Conservation (phyloP, 2,797 vertebrate genomes). For the Rhyacichthys aspro region DNA sequence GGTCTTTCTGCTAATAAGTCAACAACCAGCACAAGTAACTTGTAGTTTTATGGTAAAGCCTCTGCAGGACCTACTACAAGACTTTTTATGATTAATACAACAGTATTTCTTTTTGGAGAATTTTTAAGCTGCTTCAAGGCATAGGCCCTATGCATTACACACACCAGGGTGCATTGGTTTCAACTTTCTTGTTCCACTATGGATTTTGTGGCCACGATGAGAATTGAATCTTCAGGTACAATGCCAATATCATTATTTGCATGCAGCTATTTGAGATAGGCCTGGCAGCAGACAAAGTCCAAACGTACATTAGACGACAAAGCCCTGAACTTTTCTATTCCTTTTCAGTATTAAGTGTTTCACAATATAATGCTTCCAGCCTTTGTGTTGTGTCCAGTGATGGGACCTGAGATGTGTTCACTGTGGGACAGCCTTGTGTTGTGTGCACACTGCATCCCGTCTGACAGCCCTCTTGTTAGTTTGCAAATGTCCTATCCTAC, state of each 20-base stretch:
- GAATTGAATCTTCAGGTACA: background rate
- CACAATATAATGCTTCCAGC: background rate
- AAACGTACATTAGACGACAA: constrained; percentile 44
- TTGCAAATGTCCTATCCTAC: constrained; percentile 59
- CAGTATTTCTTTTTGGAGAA: too few species aligned
- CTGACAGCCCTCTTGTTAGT: constrained; percentile 53
- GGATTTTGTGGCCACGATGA: background rate
- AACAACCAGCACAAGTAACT: background rate
- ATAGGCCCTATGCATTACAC: too few species aligned
- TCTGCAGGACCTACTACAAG: background rate
- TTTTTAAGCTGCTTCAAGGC: too few species aligned
- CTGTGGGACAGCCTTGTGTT: background rate
- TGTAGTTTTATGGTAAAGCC: background rate
- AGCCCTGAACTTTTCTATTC: constrained; percentile 45
- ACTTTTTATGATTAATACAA: background rate
- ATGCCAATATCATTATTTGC: constrained; percentile 11
- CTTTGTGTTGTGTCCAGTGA: background rate
- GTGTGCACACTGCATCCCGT: constrained; percentile 33
- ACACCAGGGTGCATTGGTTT: background rate
- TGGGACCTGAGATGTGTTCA: background rate
- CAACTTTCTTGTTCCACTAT: background rate
- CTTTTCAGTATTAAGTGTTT: constrained; percentile 11
- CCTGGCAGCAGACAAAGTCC: constrained; percentile 58
- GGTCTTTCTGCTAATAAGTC: background rate
- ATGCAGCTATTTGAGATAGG: constrained; percentile 25